Percentiles rank a stretch among this genome's conserved stretches.
Conservation (phyloP, 1,140 invertebrate genomes). For the Drosophila mauritiana region DNA sequence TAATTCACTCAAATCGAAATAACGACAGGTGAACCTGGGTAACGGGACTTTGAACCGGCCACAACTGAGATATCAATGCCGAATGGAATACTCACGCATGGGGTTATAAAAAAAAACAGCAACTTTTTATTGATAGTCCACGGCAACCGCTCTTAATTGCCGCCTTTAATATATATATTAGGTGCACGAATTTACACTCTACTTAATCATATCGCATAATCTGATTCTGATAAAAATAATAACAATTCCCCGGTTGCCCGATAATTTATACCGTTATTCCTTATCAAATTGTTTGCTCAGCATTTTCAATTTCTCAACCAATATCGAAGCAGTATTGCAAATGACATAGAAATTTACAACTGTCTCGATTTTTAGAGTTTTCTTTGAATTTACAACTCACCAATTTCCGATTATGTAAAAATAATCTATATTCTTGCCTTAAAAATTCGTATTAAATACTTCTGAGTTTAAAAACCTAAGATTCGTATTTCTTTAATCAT, state of each 20-base stretch:
- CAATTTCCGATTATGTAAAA: background rate
- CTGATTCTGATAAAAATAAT: conserved; percentile 51
- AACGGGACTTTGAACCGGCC: conserved; percentile 46
- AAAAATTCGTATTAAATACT: too few relatives aligned
- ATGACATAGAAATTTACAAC: conserved; percentile 17
- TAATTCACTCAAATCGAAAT: conserved; percentile 43
- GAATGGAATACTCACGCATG: conserved; percentile 41
- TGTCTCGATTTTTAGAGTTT: conserved; percentile 10
- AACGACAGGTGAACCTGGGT: conserved; percentile 49
- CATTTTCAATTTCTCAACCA: background rate
- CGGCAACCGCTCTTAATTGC: conserved; percentile 49
- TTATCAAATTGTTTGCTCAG: conserved; percentile 29
- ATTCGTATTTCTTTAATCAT: too few relatives aligned
- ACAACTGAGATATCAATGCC: conserved; percentile 48
- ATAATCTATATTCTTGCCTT: too few relatives aligned
- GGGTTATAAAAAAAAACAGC: conserved; percentile 32
- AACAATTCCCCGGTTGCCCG: conserved; percentile 25
- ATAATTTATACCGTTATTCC: conserved; percentile 38
- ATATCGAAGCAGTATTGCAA: conserved; percentile 15
- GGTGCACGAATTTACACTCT: conserved; percentile 27
- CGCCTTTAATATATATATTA: conserved; percentile 17
- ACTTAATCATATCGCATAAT: conserved; percentile 45
- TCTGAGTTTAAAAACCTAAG: too few relatives aligned
- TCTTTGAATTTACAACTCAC: conserved; percentile 22
- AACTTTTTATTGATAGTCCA: conserved; percentile 52